Percentiles rank a stretch among this genome's conserved stretches.
phyloP scores from a whole-genome alignment of 1,140 invertebrate genomes.

The Nasonia giraulti region DNA sequence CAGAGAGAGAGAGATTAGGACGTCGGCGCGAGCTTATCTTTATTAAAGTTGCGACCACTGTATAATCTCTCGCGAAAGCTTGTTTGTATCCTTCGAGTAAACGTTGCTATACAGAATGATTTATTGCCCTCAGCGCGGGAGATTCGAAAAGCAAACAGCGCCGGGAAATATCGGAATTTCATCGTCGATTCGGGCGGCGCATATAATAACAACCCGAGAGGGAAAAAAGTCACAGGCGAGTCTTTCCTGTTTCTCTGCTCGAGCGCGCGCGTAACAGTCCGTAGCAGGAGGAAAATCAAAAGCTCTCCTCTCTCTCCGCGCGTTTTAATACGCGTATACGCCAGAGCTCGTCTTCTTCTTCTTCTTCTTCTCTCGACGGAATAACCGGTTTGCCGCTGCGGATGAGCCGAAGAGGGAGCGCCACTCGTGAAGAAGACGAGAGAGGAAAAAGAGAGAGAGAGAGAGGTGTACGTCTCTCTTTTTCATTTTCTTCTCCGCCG shows the following conservation, averaged over 20 bases:
- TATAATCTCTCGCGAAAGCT: neutral
- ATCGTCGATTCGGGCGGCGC: neutral
- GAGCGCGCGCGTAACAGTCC: slow-evolving; percentile 48
- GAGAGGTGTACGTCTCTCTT: slow-evolving; percentile 10
- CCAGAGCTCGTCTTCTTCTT: slow-evolving; percentile 25
- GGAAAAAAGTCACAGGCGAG: neutral
- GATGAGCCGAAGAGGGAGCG: neutral
- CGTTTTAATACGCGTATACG: slow-evolving; percentile 43
- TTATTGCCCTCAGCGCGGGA: too few species aligned
- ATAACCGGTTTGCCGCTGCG: slow-evolving; percentile 28
- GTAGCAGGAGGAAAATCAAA: slow-evolving; percentile 54
- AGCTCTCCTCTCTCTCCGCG: slow-evolving; percentile 36
- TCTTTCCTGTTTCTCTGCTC: slow-evolving; percentile 48
- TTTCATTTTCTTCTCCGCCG: slow-evolving; percentile 29
- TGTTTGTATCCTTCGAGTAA: too few species aligned
- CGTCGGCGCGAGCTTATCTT: neutral
- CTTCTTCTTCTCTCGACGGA: neutral
- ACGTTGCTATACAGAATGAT: too few species aligned
- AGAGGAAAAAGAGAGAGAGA: slow-evolving; percentile 3
- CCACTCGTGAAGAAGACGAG: neutral
- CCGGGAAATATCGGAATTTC: neutral
- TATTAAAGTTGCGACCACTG: neutral
- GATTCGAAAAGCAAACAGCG: neutral
- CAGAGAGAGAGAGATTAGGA: neutral
- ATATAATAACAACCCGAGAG: neutral